phyloP scores from a whole-genome alignment of 1,140 invertebrate genomes.

The Danaus plexippus region DNA sequence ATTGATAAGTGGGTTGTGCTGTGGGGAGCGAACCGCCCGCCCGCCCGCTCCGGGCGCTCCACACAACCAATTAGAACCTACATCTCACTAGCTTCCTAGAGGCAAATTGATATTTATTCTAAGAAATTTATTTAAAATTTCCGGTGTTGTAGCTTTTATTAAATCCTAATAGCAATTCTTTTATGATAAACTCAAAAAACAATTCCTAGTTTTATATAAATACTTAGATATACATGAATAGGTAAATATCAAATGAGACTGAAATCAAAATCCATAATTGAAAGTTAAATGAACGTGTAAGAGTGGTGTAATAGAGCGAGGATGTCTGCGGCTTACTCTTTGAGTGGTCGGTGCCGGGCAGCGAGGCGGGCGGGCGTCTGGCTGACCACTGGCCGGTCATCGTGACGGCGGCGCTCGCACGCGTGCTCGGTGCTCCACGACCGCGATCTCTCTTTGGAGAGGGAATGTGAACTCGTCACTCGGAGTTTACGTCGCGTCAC shows the following conservation, averaged over 20 bases:
- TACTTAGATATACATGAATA: no score
- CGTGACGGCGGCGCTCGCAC: slow-evolving; percentile 32
- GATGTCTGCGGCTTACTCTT: slow-evolving; percentile 9
- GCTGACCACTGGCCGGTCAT: slow-evolving; percentile 51
- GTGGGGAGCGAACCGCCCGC: slow-evolving; percentile 43
- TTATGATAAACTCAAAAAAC: no score
- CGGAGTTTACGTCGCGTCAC: slow-evolving; percentile 26
- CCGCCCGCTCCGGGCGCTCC: slow-evolving; percentile 30
- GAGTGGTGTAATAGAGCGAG: slow-evolving; percentile 2
- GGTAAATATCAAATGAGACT: no score
- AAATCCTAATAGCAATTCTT: no score
- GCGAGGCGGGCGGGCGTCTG: slow-evolving; percentile 41
- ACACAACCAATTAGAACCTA: slow-evolving; percentile 8
- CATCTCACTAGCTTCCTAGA: slow-evolving; percentile 11
- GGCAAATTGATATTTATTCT: background rate
- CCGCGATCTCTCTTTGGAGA: slow-evolving; percentile 37
- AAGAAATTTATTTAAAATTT: no score
- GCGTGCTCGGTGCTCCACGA: slow-evolving; percentile 18
- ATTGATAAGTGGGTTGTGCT: slow-evolving; percentile 69
- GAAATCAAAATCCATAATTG: no score
- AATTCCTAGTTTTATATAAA: no score
- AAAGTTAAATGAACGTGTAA: background rate
- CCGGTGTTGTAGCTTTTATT: no score
- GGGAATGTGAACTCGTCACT: background rate
- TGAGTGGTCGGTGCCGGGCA: slow-evolving; percentile 23